Base-by-base conservation (phyloP, 2,888 invertebrate species). In the Pilophorus perplexus region DNA sequence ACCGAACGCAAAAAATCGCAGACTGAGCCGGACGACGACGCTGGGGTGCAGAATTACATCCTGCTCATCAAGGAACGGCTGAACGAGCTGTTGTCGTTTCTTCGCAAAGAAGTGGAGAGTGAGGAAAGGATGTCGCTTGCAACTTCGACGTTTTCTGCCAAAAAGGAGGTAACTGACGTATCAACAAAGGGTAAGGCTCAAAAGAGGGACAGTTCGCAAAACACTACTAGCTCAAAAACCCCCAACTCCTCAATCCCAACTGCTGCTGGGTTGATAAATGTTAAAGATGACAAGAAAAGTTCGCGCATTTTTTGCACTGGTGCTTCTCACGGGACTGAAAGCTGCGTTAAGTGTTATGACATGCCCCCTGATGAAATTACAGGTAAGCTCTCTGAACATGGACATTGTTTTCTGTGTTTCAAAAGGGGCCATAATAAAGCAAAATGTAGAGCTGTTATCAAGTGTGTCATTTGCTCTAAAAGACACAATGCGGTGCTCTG, bases 241-340 rank as follows among this genome's bases (percentile, higher is more conserved):
- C 3, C 50, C 25, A 28, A 6, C 12, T 6, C 25, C 25, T 28
- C 25, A 23, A 23, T 27, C 5, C 27, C 28, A 14, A 71, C 70
- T 0, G 71, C 69, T 10, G 69, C 71, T 46, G 70, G 22, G n/a
- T 57, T 72, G 14, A 46, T 71, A 1, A 44, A 64, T 6, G 62
- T 27, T 8, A 70, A 72, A 27, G 38, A 62, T 22, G 12, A n/a
- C 25, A 27, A 23, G 8, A 22, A 23, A n/a, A 27, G 40, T 20
- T 65, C 22, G 16, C 72, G 73, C 69, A 71, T 74, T 37, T 74
- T 74, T 71, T 74, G 73, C 67, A 40, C 10, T 22, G 68, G 64
- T 10, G 50, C 6, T 16, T 23, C 46, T 20, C 68, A 68, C 37
- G 67, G 16, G 70, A 71, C 65, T 54, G 64, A 28, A 70, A 66